These are phyloP conservation scores for Lycodopsis pacificus DNA, from an alignment of 2,797 vertebrate genomes.

Conservation along the genomic window DNA sequence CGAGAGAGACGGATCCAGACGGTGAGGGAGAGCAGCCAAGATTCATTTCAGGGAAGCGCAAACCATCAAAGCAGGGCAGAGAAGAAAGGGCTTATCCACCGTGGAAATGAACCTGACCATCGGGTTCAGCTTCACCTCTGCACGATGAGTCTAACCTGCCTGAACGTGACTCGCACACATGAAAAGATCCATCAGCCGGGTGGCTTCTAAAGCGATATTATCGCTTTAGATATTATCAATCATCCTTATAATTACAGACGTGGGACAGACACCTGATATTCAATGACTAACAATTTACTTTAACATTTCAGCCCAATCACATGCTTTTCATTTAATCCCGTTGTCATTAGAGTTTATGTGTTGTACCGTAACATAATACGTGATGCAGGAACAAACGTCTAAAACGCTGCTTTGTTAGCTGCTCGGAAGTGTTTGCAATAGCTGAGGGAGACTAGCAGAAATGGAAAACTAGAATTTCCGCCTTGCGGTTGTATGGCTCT, in stretches of 20 bases:
- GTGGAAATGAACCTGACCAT: constrained; percentile 78
- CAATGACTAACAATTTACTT: background rate
- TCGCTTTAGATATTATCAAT: background rate
- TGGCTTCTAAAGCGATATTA: background rate
- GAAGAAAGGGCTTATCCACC: constrained; percentile 80
- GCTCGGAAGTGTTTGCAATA: background rate
- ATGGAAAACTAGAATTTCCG: background rate
- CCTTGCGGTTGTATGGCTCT: too few relatives aligned
- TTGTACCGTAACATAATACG: background rate
- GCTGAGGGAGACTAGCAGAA: background rate
- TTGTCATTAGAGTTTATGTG: background rate
- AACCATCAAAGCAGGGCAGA: constrained; percentile 77
- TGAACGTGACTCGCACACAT: constrained; percentile 45
- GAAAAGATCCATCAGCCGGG: constrained; percentile 12
- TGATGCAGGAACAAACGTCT: background rate
- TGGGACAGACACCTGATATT: background rate
- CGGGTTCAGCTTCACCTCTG: constrained; percentile 60
- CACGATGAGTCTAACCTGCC: constrained; percentile 48
- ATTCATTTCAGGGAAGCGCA: constrained; percentile 66
- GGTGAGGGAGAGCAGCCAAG: constrained; percentile 55
- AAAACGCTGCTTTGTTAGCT: background rate
- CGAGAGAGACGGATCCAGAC: constrained; percentile 43
- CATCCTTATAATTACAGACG: background rate
- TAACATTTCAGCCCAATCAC: background rate
- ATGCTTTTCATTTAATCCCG: constrained; percentile 2